phyloP scores from a whole-genome alignment of 2,797 vertebrate genomes.

The Astyanax mexicanus region DNA sequence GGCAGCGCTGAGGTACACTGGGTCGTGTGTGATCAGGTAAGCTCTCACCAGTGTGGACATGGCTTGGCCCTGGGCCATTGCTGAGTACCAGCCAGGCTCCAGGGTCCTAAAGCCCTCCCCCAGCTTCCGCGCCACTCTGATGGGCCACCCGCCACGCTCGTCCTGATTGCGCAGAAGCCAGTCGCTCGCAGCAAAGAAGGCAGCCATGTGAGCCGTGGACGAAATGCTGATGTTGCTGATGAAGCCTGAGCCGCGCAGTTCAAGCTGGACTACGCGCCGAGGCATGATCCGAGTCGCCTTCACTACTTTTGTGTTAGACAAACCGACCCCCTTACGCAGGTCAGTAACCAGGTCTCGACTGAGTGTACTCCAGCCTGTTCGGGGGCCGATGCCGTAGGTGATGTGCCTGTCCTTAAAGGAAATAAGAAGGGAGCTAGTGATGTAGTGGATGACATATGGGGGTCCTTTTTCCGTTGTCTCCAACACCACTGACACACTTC shows the following conservation, averaged over 20 bases:
- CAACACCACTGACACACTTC: constrained; percentile 84
- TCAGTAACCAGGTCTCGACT: constrained; percentile 87
- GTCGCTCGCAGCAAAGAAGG: constrained; percentile 85
- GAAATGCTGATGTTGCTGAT: constrained; percentile 86
- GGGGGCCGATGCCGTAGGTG: constrained; percentile 82
- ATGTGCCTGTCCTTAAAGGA: constrained; percentile 81
- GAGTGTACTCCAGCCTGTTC: constrained; percentile 80
- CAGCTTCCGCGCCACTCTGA: constrained; percentile 85
- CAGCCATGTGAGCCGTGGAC: constrained; percentile 84
- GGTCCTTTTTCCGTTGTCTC: constrained; percentile 86
- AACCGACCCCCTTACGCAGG: constrained; percentile 85
- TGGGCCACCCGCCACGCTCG: constrained; percentile 87
- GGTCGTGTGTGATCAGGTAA: constrained; percentile 82
- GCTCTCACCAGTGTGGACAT: constrained; percentile 86
- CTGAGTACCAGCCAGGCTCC: constrained; percentile 90
- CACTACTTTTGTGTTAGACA: constrained; percentile 87
- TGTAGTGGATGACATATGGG: constrained; percentile 83
- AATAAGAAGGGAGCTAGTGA: constrained; percentile 81
- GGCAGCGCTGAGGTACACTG: constrained; percentile 78
- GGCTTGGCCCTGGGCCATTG: constrained; percentile 89
- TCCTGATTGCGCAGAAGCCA: constrained; percentile 89
- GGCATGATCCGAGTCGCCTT: constrained; percentile 85
- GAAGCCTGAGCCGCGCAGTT: constrained; percentile 79
- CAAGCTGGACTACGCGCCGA: constrained; percentile 77
- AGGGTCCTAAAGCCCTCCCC: constrained; percentile 86